phyloP scores from a whole-genome alignment of 2,113 vertebrate genomes.

The Psilopsiagon aurifrons region DNA sequence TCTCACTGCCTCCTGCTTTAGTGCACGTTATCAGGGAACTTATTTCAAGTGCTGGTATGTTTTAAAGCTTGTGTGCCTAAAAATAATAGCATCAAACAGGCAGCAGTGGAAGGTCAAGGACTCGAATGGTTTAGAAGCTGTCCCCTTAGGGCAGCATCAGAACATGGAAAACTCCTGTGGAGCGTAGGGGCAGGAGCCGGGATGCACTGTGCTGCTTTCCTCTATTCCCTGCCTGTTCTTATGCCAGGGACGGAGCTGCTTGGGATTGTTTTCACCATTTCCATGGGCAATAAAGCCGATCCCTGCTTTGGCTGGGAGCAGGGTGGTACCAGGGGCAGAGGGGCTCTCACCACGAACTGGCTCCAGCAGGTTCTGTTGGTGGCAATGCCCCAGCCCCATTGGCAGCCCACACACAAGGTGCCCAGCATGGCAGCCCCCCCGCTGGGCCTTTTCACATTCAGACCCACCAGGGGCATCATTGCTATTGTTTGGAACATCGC shows the following conservation, averaged over 20 bases:
- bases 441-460: neutral
- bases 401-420: slow-evolving; percentile 52
- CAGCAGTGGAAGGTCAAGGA: neutral
- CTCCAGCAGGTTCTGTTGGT: neutral
- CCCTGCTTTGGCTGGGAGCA: neutral
- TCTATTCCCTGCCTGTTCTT: neutral
- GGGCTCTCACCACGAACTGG: neutral
- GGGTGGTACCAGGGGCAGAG: neutral
- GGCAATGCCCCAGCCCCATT: neutral
- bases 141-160: slow-evolving; percentile 11
- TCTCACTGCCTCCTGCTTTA: neutral
- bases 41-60: neutral
- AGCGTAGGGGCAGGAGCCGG: neutral
- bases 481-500: slow-evolving; percentile 21
- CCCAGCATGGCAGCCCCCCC: slow-evolving; percentile 13
- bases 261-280: neutral
- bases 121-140: neutral
- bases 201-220: neutral
- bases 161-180: neutral
- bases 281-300: accelerated
- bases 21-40: neutral
- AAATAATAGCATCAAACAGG: neutral
- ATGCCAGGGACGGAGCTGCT: neutral
- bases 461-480: slow-evolving; percentile 32
- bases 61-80: slow-evolving; percentile 31